Base-by-base conservation (phyloP, 1,140 invertebrate species). In the Drepana arcuata region DNA sequence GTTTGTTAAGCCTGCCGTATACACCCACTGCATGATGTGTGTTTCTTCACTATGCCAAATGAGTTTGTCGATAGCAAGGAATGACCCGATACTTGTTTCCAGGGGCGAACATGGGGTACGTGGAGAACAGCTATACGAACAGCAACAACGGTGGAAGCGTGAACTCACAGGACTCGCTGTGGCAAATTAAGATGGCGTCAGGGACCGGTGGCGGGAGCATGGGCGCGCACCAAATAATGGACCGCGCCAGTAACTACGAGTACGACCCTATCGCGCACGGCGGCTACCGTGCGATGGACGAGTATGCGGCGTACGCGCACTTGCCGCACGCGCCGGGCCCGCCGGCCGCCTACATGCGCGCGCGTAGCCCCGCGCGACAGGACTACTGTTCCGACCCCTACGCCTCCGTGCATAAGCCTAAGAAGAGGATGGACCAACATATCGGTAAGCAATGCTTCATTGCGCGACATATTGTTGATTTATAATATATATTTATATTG, bases 121-220 rank as follows among this genome's bases (percentile, higher is more conserved):
- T 94, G 84, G 93, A 95, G 61, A 94, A 95, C 78, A 95, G 93
- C 71, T 95, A 95, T 80, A 93, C 93, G 25, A 95, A 95, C 71
- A 95, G 93, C 33, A 94, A 95, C 81, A 95, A 96, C 78, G 94
- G 93, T 13, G 94, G 95, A 32, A 95, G 93, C 36, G 94, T 96
- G 21, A 95, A 96, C 82, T 95, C 94, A 0, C 95, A 96, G 71
- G 95, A 96, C 71, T 96, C 94, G n/a, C 84, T 96, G 48, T 96
- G 94, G 94, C 94, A 96, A 82, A 92, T 95, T 87, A 95, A 95
- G 82, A 92, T 92, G 85, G 91, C 90, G 0, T 91, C 90, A 2
- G 89, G 89, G 1, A 86, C 87, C 33, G 86, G 88, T 41, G 86
- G 86, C 9, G 71, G 59, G 15, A 86, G 84, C 16, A 78, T 87